phyloP scores from a whole-genome alignment of 1,140 invertebrate species.

The Eueides isabella region DNA sequence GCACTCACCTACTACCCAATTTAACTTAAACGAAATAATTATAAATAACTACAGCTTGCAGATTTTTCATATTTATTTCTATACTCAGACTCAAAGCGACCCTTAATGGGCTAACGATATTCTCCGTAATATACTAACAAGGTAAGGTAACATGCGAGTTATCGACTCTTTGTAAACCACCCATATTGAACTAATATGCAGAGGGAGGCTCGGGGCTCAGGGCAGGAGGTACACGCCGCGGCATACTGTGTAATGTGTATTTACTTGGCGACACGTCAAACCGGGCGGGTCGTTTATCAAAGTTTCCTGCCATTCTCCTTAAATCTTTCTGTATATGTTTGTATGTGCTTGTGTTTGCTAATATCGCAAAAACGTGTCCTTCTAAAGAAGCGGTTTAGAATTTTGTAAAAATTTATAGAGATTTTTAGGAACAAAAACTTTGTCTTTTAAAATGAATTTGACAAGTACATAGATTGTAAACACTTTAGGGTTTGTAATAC shows the following conservation, averaged over 20 bases:
- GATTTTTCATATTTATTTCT: background rate
- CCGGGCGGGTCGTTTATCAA: background rate
- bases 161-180: background rate
- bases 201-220: background rate
- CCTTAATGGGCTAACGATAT: background rate
- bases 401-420: background rate
- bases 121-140: background rate
- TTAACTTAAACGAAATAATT: background rate
- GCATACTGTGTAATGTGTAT: background rate
- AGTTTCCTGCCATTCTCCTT: background rate
- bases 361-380: background rate
- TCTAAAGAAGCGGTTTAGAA: background rate
- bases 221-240: no score
- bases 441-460: no score
- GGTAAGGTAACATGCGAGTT: background rate
- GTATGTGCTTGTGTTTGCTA: background rate
- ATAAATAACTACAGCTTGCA: no score
- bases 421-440: background rate
- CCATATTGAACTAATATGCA: background rate
- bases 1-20: background rate
- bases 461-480: no score
- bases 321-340: background rate
- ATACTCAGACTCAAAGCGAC: background rate
- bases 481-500: no score
- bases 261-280: background rate